These are phyloP conservation scores for Anthoscopus minutus DNA, from an alignment of 2,113 vertebrate species.

Conservation along the genomic window DNA sequence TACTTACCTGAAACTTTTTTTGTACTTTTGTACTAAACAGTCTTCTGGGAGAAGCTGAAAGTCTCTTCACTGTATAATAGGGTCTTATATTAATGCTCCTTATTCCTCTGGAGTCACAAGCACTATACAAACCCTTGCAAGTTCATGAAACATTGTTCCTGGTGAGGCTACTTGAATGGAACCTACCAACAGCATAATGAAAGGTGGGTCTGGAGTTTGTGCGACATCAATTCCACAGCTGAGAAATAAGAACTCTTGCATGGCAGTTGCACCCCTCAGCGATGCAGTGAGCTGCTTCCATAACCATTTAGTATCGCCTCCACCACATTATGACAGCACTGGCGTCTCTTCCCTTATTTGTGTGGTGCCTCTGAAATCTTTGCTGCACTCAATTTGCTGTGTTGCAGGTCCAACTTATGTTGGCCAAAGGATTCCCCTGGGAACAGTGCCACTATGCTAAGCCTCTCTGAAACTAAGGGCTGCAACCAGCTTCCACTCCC, in stretches of 20 bases:
- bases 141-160: neutral
- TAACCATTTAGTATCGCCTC: accelerated
- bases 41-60: neutral
- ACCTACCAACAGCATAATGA: neutral
- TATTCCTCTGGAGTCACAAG: neutral
- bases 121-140: neutral
- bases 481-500: neutral
- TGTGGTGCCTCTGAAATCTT: neutral
- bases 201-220: neutral
- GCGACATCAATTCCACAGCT: neutral
- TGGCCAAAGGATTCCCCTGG: neutral
- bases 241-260: neutral
- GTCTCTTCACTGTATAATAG: neutral
- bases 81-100: neutral
- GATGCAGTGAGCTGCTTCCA: neutral
- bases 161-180: neutral
- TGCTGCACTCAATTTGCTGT: neutral
- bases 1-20: neutral
- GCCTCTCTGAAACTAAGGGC: neutral
- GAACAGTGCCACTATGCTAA: neutral
- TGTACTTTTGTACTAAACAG: neutral
- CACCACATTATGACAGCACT: neutral
- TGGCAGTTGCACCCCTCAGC: neutral
- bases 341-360: neutral
- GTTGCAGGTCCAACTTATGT: neutral